Base-by-base conservation (phyloP, 1,140 invertebrate genomes). In the Neoseiulus cucumeris region DNA sequence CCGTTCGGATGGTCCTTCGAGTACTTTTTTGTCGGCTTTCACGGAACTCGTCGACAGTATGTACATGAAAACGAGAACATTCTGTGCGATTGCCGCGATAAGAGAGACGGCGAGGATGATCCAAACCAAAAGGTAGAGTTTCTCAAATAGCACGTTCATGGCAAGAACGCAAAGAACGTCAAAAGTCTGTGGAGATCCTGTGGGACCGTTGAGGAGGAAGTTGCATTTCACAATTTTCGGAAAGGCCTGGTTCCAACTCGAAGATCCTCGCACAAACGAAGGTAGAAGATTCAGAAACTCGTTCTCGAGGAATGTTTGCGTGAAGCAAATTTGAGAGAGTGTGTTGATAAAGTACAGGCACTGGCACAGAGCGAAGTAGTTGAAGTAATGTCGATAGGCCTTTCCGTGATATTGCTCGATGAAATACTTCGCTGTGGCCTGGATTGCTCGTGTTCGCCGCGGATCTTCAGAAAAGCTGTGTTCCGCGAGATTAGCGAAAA, bases 141-240 rank as follows among this genome's bases (percentile, higher is more conserved):
- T 59, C 51, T 59, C 51, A 20, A 59, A 29, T 2, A 59, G 51
- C 14, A 59, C 51, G 22, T 59, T 59, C 51, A 59, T 59, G 9
- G 51, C 17, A 5, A 59, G 51, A 14, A 59, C 14, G 9, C 51
- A 59, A 20, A 59, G 51, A 1, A 25, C 51, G 22, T 59, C 33
- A 1, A 5, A 17, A 2, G 14, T 1, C 51, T 59, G 51, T 2
- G 22, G 0, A 59, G 14, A 14, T 12, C 51, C 51, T 5, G 17
- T 9, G 22, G 51, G n/a, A 25, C 51, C 51, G 51, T 25, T 29
- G 4, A 33, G 2, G 22, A 17, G n/a, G 1, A 59, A 14, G 6
- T 14, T 25, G 22, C 51, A 59, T 0, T 59, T n/a, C 12, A 9
- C 51, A n/a, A 2, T 1, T 20, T 59, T 59, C 14, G 51, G 51